Evolutionary conservation across 2,113 vertebrate genomes (phyloP), one percentile per base, ranked within the genome.

Genomic region (Hyperoodon ampullatus): DNA sequence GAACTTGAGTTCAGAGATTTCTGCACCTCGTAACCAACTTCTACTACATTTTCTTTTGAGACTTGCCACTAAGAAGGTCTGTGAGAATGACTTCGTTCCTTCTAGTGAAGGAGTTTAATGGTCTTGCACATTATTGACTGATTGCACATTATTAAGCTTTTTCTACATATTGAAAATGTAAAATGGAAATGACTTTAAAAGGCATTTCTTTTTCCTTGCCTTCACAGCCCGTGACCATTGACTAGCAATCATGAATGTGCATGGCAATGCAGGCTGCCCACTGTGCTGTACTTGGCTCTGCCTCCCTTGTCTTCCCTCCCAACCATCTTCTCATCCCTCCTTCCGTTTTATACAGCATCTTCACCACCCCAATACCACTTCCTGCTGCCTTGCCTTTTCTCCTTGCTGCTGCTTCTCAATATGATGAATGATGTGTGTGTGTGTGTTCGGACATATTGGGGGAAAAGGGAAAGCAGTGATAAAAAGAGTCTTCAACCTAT

Each of bases 71-170:
- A 50, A 78, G 66, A 68, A 82, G 23, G 4, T 60, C 33, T 92
- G 30, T 84, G 74, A 92, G 61, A 90, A 95, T 60, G 24, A 72
- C 8, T 87, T 90, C 2, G 53, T 92, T 77, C 61, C 14, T 90
- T 68, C 39, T 75, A 18, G 89, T 95, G 28, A 86, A 95, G 66
- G 44, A 96, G 8, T 93, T 96, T 95, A 96, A 92, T 89, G 78
- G 93, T 77, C 94, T 93, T 94, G 39, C 58, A 95, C 94, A 88
- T 97, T 92, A 94, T 94, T 90, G 47, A 92, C 58, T 78, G 77
- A 95, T 74, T 94, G 18, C 30, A 90, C 83, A 90, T 60, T 90
- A 89, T 94, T 90, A 88, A 74, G 39, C 68, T 60, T 68, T 93
- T 85, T 86, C 68, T 66, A 74, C 26, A 92, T 19, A 7, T 71